phyloP scores from a whole-genome alignment of 1,140 invertebrate species.

The Drosophila burlai region DNA sequence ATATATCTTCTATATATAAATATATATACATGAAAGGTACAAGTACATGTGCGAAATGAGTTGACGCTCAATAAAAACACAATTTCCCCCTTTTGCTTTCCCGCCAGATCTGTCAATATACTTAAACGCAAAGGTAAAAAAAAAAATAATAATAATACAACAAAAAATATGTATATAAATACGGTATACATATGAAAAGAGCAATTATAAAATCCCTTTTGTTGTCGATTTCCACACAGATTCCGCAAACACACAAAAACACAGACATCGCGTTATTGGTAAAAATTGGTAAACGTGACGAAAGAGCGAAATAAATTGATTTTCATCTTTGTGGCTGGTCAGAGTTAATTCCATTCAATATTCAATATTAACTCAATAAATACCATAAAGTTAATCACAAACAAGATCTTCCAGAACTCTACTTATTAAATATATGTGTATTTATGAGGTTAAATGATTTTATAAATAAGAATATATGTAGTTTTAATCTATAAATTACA shows the following conservation, averaged over 20 bases:
- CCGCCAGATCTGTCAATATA: conserved; percentile 32
- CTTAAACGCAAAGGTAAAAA: conserved; percentile 30
- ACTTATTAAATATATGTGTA: not conserved
- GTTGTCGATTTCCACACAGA: conserved; percentile 45
- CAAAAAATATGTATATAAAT: not conserved
- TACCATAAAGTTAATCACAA: not conserved
- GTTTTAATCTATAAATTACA: not conserved
- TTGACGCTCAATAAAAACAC: conserved; percentile 38
- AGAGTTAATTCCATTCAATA: conserved; percentile 6
- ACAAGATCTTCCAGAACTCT: not conserved
- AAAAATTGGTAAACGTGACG: conserved; percentile 28
- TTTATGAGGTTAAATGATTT: not conserved
- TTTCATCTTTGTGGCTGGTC: conserved; percentile 27
- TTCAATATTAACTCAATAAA: not conserved
- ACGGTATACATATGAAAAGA: conserved; percentile 18
- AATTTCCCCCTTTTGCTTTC: conserved; percentile 2
- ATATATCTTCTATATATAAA: not conserved
- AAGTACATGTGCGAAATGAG: conserved; percentile 25
- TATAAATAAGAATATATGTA: not conserved
- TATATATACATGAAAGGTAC: not conserved
- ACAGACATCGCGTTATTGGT: conserved; percentile 19
- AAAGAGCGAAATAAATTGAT: conserved; percentile 48
- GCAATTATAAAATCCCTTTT: conserved; percentile 52
- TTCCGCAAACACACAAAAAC: not conserved
- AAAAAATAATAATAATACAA: not conserved